These are phyloP conservation scores for Furcula furcula DNA, from an alignment of 2,888 invertebrate species.

Conservation along the genomic window DNA sequence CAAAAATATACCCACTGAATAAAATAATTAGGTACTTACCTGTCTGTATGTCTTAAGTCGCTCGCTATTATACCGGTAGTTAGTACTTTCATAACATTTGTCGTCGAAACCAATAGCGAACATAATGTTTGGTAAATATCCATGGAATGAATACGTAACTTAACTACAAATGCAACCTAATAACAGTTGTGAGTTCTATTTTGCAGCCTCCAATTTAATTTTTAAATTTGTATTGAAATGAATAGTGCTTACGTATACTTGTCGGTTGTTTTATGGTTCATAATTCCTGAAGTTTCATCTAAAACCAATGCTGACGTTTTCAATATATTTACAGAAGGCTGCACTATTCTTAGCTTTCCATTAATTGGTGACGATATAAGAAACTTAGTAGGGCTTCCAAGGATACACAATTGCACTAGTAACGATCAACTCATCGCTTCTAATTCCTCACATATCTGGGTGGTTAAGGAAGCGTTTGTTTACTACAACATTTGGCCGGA, in stretches of 20 bases:
- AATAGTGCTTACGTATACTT: background rate
- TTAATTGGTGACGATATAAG: slow-evolving; percentile 21
- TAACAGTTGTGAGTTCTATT: too few relatives aligned
- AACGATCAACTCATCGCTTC: slow-evolving; percentile 19
- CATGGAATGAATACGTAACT: too few relatives aligned
- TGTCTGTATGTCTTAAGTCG: too few relatives aligned
- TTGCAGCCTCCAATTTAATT: too few relatives aligned
- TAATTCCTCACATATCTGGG: slow-evolving; percentile 39
- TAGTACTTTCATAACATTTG: too few relatives aligned
- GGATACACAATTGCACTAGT: slow-evolving; percentile 19
- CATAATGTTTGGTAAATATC: too few relatives aligned
- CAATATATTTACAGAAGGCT: slow-evolving; percentile 35
- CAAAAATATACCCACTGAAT: too few relatives aligned
- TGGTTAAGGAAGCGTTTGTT: slow-evolving; percentile 21
- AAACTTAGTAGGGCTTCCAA: slow-evolving; percentile 12
- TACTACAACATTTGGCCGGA: slow-evolving; percentile 14
- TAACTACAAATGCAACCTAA: too few relatives aligned
- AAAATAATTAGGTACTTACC: too few relatives aligned
- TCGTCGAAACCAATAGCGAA: too few relatives aligned
- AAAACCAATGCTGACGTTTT: slow-evolving; percentile 14
- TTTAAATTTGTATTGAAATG: slow-evolving; percentile 2
- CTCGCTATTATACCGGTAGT: too few relatives aligned
- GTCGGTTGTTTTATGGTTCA: background rate
- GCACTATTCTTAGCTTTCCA: slow-evolving; percentile 31
- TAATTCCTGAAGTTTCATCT: background rate